Evolutionary conservation across 1,140 invertebrate genomes (phyloP).

Genomic region (Calycopis cecrops): DNA sequence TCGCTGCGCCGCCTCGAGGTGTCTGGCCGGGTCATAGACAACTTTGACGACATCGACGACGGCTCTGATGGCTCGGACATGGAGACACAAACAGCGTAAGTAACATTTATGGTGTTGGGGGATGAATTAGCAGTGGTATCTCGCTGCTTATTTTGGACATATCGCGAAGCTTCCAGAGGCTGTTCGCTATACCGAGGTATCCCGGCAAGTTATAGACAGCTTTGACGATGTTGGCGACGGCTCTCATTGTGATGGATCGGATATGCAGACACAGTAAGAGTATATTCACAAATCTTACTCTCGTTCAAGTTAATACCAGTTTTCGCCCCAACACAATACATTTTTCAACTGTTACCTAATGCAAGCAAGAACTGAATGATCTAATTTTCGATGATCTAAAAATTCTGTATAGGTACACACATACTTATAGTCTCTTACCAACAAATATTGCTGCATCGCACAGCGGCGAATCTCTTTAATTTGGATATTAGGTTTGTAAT

Average conservation of each 20-base stretch:
- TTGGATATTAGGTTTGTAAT: too few relatives aligned
- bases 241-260: conserved; percentile 57
- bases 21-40: conserved; percentile 71
- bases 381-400: too few relatives aligned
- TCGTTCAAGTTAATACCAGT: too few relatives aligned
- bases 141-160: conserved; percentile 62
- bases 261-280: conserved; percentile 57
- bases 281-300: too few relatives aligned
- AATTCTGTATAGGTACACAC: too few relatives aligned
- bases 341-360: too few relatives aligned
- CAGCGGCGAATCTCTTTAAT: too few relatives aligned
- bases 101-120: conserved; percentile 30
- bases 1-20: conserved; percentile 68
- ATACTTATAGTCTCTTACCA: too few relatives aligned
- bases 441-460: too few relatives aligned
- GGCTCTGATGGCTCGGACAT: conserved; percentile 56
- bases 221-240: conserved; percentile 66
- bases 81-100: conserved; percentile 61
- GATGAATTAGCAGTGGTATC: conserved; percentile 37
- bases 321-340: too few relatives aligned
- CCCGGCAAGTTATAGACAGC: conserved; percentile 70
- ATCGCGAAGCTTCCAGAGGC: conserved; percentile 69
- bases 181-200: conserved; percentile 66
- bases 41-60: conserved; percentile 69
- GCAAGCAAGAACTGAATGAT: too few relatives aligned